Evolutionary conservation across 2,797 vertebrate species (phyloP).

Genomic region (Rhinatrema bivittatum): DNA sequence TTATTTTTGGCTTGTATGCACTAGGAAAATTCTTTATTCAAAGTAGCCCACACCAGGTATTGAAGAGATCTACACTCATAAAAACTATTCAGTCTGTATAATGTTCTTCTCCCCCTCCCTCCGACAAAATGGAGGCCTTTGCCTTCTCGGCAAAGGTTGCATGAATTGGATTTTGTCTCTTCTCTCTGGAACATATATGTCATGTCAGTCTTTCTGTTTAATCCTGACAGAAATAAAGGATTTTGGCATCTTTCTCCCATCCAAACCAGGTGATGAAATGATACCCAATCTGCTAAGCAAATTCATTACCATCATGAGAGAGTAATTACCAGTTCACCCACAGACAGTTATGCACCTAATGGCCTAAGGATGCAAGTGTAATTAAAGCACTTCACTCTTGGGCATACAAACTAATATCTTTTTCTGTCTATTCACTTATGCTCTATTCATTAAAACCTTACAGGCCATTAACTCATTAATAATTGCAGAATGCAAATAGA

Average conservation of each 20-base stretch:
- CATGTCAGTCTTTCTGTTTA: background rate
- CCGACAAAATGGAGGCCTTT: no score
- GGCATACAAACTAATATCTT: background rate
- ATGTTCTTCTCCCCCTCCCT: no score
- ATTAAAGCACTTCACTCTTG: conserved; percentile 33
- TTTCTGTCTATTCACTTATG: conserved; percentile 13
- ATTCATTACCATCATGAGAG: conserved; percentile 21
- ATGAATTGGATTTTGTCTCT: no score
- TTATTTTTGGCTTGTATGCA: no score
- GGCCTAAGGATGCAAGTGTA: conserved; percentile 21
- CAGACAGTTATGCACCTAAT: conserved; percentile 35
- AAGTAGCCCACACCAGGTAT: no score
- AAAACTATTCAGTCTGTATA: no score
- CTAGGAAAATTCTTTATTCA: no score
- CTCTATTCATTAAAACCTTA: conserved; percentile 33
- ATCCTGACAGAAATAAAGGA: background rate
- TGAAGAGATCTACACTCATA: no score
- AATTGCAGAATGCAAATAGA: conserved; percentile 8
- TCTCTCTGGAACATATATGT: background rate
- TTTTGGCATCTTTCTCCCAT: conserved; percentile 3
- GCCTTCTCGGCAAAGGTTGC: no score
- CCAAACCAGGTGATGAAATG: conserved; percentile 15
- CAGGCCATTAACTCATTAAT: conserved; percentile 38
- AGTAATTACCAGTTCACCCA: conserved; percentile 7
- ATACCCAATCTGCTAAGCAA: conserved; percentile 17